Evolutionary conservation across 1,140 invertebrate species (phyloP).

Genomic region (Brachionus rotundiformis): DNA sequence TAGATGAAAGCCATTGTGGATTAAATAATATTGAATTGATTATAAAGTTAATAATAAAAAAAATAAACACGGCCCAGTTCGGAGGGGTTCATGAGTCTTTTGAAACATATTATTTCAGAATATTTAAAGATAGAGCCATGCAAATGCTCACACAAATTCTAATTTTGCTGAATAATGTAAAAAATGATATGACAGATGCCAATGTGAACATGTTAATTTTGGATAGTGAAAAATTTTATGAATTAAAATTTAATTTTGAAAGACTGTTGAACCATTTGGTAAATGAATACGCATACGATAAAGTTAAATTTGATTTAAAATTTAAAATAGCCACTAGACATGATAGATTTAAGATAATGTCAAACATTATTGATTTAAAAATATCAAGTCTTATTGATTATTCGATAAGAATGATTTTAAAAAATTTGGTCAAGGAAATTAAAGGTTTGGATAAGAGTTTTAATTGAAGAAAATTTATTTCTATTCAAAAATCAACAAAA

Average conservation of each 20-base stretch:
- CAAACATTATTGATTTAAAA: slow-evolving; percentile 16
- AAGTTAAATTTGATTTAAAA: neutral
- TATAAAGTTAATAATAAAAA: slow-evolving; percentile 17
- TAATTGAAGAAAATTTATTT: neutral
- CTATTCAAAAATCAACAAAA: too few species aligned
- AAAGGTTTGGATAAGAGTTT: neutral
- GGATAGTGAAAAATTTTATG: slow-evolving; percentile 32
- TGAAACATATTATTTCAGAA: neutral
- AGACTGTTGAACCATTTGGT: slow-evolving; percentile 38
- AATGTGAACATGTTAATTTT: neutral
- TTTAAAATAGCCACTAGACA: neutral
- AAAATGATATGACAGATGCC: neutral
- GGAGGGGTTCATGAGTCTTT: neutral
- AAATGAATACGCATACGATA: neutral
- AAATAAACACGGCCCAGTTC: neutral
- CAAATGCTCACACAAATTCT: slow-evolving; percentile 36
- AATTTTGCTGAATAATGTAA: slow-evolving; percentile 46
- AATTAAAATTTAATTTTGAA: slow-evolving; percentile 37
- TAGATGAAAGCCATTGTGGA: slow-evolving; percentile 18
- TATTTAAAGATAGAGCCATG: slow-evolving; percentile 45
- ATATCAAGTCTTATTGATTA: neutral
- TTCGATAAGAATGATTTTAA: neutral
- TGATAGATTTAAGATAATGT: neutral
- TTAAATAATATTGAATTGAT: slow-evolving; percentile 12
- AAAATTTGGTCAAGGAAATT: neutral